Evolutionary conservation across 2,113 vertebrate genomes (phyloP), one percentile per base, ranked within the genome.

Genomic region (Tapirus terrestris): DNA sequence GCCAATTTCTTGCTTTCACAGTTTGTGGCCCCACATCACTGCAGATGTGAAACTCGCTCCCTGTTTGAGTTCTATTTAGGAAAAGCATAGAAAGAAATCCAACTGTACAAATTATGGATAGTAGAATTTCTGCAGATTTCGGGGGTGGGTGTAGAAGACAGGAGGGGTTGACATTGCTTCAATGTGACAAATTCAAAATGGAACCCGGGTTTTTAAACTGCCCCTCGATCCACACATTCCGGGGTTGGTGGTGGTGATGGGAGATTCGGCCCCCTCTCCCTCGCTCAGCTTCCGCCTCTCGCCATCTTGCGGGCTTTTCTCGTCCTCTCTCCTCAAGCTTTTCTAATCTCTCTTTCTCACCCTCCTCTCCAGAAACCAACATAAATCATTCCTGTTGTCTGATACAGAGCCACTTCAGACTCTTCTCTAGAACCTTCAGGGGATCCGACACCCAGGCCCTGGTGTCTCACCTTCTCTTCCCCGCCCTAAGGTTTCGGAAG

Each of bases 201-300:
- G 33, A 31, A 43, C 25, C 27, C 13, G 0, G 3, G 8, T 23
- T 51, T 93, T 72, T 27, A 36, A 89, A 27, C 39, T 21, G 33
- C 39, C 43, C 36, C 53, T 48, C 1, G 2, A 12, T 6, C 2
- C 0, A 21, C 5, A 56, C 36, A 2, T 73, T 36, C 61, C 1
- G 51, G 70, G 4, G 8, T 23, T 29, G 21, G 5, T 27, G 33
- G 9, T 31, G 17, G 23, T 5, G 12, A 23, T 4, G 25, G 23
- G 10, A 2, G n/a, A 27, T 27, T 43, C 68, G 45, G 1, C 18
- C 6, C 36, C 23, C 33, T 63, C n/a, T 43, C 29, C 16, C 21
- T 63, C 56, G 10, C 21, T 25, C 23, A 16, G n/a, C 58, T 70
- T 58, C 25, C 25, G 29, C 12, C 29, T 67, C 33, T 60, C 12